Evolutionary conservation across 2,797 vertebrate species (phyloP).

Genomic region (Bovichtus diacanthus): DNA sequence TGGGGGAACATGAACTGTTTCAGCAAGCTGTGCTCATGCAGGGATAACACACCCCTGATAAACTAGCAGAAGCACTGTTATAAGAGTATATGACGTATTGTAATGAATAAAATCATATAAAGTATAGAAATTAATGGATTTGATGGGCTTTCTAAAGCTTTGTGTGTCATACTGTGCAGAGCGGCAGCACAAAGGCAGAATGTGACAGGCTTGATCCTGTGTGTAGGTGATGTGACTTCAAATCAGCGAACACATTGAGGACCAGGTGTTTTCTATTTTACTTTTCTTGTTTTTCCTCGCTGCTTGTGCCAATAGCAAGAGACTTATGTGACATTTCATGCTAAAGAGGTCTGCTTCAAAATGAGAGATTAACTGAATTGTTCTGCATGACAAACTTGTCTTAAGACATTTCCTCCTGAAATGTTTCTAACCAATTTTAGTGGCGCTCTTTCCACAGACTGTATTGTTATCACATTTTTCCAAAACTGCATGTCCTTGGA

Average conservation of each 20-base stretch:
- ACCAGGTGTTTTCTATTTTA: constrained; percentile 74
- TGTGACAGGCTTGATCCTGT: constrained; percentile 33
- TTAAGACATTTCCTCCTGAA: constrained; percentile 34
- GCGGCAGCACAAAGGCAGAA: constrained; percentile 13
- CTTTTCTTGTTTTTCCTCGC: constrained; percentile 61
- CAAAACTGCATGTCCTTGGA: constrained; percentile 43
- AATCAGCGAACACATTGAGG: constrained; percentile 53
- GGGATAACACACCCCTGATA: background rate
- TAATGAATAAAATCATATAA: background rate
- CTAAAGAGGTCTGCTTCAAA: constrained; percentile 31
- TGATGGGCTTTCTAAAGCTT: constrained; percentile 4
- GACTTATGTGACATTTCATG: constrained; percentile 35
- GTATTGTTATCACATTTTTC: constrained; percentile 46
- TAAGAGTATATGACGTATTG: background rate
- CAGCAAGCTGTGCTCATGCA: background rate
- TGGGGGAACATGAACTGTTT: background rate
- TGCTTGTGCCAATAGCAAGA: constrained; percentile 31
- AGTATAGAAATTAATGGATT: constrained; percentile 1
- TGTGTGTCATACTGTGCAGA: background rate
- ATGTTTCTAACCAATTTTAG: constrained; percentile 12
- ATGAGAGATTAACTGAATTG: constrained; percentile 23
- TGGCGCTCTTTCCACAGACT: background rate
- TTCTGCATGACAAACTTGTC: constrained; percentile 40
- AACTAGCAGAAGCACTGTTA: background rate
- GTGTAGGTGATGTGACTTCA: constrained; percentile 65